phyloP scores from a whole-genome alignment of 1,140 invertebrate species.

The Stegodyphus dumicola region DNA sequence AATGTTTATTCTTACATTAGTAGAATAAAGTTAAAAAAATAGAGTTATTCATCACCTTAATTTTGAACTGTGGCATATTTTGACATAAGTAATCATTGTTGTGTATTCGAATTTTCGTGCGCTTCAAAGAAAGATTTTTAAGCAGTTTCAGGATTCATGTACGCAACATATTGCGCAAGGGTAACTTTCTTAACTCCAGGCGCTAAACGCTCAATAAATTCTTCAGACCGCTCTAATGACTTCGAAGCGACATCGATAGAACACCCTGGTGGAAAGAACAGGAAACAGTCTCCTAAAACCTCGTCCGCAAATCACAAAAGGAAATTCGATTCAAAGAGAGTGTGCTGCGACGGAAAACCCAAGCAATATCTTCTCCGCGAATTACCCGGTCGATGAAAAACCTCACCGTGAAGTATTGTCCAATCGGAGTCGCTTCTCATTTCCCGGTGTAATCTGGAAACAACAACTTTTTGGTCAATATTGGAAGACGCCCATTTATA shows the following conservation, averaged over 20 bases:
- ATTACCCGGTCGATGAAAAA: constrained; percentile 44
- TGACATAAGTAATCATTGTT: too few relatives aligned
- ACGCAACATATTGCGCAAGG: too few relatives aligned
- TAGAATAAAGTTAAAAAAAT: too few relatives aligned
- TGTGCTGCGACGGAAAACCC: neutral
- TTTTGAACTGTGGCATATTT: too few relatives aligned
- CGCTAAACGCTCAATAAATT: too few relatives aligned
- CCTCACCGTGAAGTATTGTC: constrained; percentile 45
- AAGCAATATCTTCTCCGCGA: constrained; percentile 22
- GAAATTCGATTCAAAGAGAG: constrained; percentile 27
- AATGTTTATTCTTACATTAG: too few relatives aligned
- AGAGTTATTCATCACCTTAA: too few relatives aligned
- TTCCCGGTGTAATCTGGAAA: constrained; percentile 53
- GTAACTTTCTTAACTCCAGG: too few relatives aligned
- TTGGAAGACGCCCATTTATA: constrained; percentile 54
- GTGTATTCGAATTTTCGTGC: too few relatives aligned
- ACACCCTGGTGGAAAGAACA: neutral
- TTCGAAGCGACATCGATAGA: neutral
- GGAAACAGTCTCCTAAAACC: neutral
- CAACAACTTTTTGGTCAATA: constrained; percentile 57
- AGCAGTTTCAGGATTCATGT: too few relatives aligned
- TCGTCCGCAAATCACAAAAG: constrained; percentile 21
- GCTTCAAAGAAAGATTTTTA: too few relatives aligned
- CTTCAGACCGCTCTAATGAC: too few relatives aligned
- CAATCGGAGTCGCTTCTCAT: constrained; percentile 56